Conservation (phyloP, 1,140 invertebrate genomes). For the Lithobius niger region DNA sequence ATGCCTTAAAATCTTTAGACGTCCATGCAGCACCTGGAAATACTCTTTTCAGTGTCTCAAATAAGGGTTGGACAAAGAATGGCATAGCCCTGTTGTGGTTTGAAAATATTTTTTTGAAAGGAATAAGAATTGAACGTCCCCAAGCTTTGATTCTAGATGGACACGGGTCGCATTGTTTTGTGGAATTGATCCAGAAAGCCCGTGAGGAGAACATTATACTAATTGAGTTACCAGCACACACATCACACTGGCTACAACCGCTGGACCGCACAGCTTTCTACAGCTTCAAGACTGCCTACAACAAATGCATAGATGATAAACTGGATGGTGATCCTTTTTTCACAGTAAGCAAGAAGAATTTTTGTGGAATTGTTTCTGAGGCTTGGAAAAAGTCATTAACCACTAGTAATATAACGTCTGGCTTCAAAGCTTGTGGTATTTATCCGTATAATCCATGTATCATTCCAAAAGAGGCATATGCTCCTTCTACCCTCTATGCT, state of each 20-base stretch:
- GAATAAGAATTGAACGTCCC: constrained; percentile 7
- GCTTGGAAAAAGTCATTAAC: constrained; percentile 24
- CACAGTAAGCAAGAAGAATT: background rate
- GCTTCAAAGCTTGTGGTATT: constrained; percentile 24
- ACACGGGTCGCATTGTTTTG: constrained; percentile 12
- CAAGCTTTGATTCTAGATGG: constrained; percentile 12
- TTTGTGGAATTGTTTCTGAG: background rate
- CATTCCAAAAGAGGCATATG: constrained; percentile 26
- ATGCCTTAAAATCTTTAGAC: background rate
- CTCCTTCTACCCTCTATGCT: constrained; percentile 18
- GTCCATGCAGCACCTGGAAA: background rate
- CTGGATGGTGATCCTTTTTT: background rate
- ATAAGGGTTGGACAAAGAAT: background rate
- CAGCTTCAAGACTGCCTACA: background rate
- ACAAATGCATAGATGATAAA: background rate
- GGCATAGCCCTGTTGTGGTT: background rate
- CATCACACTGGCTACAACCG: constrained; percentile 12
- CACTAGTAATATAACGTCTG: constrained; percentile 19
- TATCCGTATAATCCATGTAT: constrained; percentile 21
- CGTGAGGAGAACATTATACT: constrained; percentile 10
- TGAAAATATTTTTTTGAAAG: background rate
- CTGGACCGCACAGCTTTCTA: background rate
- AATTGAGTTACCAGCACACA: constrained; percentile 12
- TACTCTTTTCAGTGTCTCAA: background rate
- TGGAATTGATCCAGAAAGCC: constrained; percentile 10